Evolutionary conservation across 2,797 vertebrate species (phyloP).

Genomic region (Lepilemur septentrionalis): DNA sequence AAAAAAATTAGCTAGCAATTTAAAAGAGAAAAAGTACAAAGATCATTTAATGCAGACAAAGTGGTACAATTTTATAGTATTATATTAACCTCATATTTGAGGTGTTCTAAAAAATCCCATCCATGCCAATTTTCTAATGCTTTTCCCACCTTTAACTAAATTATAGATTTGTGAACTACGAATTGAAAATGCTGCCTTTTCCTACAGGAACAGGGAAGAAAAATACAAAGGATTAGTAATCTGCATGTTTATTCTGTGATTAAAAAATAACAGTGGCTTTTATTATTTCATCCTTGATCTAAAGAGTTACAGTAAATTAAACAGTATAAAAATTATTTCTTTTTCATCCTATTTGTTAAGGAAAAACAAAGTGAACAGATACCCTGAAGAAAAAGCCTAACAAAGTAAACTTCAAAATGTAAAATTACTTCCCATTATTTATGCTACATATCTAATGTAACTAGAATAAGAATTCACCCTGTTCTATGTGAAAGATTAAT

Average conservation of each 20-base stretch:
- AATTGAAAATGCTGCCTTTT: conserved; percentile 54
- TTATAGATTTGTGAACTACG: conserved; percentile 36
- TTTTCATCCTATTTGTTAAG: conserved; percentile 19
- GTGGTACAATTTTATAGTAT: neutral
- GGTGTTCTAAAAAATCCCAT: conserved; percentile 56
- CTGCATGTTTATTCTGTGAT: neutral
- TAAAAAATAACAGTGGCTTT: neutral
- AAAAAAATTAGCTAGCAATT: conserved; percentile 62
- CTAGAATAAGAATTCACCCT: conserved; percentile 6
- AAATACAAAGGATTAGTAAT: conserved; percentile 5
- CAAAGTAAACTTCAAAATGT: conserved; percentile 26
- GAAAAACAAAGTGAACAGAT: conserved; percentile 9
- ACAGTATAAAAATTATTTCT: neutral
- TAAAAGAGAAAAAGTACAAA: conserved; percentile 55
- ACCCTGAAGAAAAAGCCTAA: conserved; percentile 11
- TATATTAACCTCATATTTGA: conserved; percentile 46
- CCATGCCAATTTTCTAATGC: conserved; percentile 54
- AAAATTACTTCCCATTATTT: conserved; percentile 28
- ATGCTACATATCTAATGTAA: conserved; percentile 13
- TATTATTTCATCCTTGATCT: neutral
- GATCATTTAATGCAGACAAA: conserved; percentile 59
- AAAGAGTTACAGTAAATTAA: conserved; percentile 2
- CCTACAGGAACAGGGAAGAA: conserved; percentile 53
- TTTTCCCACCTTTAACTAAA: conserved; percentile 60
- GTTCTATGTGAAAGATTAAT: conserved; percentile 12